Evolutionary conservation across 2,888 invertebrate species (phyloP).

Genomic region (Elysia crispata): DNA sequence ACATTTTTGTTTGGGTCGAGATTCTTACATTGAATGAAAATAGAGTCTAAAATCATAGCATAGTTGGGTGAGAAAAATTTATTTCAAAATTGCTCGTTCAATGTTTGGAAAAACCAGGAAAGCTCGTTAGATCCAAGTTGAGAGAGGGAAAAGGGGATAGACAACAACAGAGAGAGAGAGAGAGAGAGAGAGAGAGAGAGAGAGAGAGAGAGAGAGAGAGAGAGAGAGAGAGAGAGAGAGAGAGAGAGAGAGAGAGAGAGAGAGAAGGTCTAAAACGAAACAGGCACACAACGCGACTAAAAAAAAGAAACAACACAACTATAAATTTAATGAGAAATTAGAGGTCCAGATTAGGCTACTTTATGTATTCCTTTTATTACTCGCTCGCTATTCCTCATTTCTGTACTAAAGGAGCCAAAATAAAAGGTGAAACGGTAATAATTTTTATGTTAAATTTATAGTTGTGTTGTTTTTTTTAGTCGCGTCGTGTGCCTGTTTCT

Average conservation of each 20-base stretch:
- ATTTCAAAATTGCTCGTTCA: too few species aligned
- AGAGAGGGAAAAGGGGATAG: not conserved
- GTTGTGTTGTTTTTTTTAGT: not conserved
- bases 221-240: not conserved
- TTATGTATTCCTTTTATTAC: conserved; percentile 2
- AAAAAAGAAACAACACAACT: not conserved
- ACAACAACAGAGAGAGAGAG: conserved; percentile 37
- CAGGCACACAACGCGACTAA: not conserved
- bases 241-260: not conserved
- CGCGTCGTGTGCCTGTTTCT: not conserved
- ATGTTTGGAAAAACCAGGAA: too few species aligned
- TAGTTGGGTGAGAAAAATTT: too few species aligned
- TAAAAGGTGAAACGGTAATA: too few species aligned
- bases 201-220: conserved; percentile 12
- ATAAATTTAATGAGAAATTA: too few species aligned
- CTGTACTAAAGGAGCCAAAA: too few species aligned
- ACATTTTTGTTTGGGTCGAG: too few species aligned
- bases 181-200: conserved; percentile 5
- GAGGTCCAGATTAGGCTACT: not conserved
- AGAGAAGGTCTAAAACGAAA: not conserved
- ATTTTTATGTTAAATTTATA: too few species aligned
- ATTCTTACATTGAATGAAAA: too few species aligned
- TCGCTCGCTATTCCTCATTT: too few species aligned
- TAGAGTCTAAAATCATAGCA: too few species aligned
- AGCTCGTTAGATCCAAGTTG: not conserved